Conservation (phyloP, 2,888 invertebrate species). For the Pterostichus madidus region DNA sequence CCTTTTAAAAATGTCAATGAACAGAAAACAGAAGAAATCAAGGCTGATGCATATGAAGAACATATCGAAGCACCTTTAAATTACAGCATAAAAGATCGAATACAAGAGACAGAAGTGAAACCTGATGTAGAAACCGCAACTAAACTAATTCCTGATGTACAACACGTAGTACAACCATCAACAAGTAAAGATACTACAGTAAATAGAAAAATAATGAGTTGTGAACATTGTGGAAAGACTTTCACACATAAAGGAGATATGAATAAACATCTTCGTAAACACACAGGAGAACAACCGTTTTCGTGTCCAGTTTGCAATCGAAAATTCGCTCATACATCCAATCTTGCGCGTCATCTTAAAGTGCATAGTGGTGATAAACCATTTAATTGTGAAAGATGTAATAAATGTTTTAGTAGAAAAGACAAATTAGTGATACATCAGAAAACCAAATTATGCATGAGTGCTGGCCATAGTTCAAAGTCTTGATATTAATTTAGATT, state of each 20-base stretch:
- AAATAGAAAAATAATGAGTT: slow-evolving; percentile 70
- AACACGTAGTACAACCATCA: background rate
- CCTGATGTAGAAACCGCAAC: background rate
- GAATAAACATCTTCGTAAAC: slow-evolving; percentile 75
- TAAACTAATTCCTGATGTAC: background rate
- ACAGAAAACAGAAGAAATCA: slow-evolving; percentile 25
- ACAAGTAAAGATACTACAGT: slow-evolving; percentile 48
- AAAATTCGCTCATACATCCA: slow-evolving; percentile 79
- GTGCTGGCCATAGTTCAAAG: slow-evolving; percentile 55
- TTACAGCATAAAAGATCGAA: slow-evolving; percentile 24
- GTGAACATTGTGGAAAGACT: slow-evolving; percentile 73
- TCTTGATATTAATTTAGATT: slow-evolving; percentile 42
- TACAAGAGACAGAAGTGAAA: background rate
- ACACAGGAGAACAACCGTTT: slow-evolving; percentile 75
- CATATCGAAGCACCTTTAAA: slow-evolving; percentile 30
- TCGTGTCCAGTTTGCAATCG: slow-evolving; percentile 73
- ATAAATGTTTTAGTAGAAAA: slow-evolving; percentile 74
- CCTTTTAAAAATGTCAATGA: background rate
- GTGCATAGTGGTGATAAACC: slow-evolving; percentile 88
- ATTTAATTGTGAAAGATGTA: slow-evolving; percentile 77
- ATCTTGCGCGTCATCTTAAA: slow-evolving; percentile 86
- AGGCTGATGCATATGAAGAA: background rate
- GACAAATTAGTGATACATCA: slow-evolving; percentile 75
- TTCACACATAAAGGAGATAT: slow-evolving; percentile 75
- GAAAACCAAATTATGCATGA: slow-evolving; percentile 72